These are phyloP conservation scores for Trichogramma pretiosum DNA, from an alignment of 1,140 invertebrate genomes.

Conservation along the genomic window DNA sequence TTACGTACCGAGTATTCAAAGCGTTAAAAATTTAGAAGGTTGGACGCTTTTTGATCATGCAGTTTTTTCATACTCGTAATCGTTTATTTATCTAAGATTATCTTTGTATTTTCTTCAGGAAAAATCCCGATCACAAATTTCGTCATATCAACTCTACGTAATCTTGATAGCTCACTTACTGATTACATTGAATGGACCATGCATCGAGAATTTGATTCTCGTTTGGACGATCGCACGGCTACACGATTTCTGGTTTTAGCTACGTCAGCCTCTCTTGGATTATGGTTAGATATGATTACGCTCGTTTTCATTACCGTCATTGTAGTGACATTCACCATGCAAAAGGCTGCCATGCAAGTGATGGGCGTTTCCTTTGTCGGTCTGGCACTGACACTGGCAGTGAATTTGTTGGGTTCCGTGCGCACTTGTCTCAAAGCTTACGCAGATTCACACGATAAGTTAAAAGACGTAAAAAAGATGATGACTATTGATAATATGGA, in stretches of 20 bases:
- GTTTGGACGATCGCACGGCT: conserved; percentile 52
- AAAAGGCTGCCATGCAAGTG: conserved; percentile 17
- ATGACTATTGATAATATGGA: not conserved
- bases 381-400: no score
- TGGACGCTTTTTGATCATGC: no score
- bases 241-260: conserved; percentile 65
- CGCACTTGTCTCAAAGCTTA: not conserved
- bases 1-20: conserved; percentile 71
- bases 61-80: conserved; percentile 51
- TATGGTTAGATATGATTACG: conserved; percentile 70
- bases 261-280: conserved; percentile 66
- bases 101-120: conserved; percentile 40
- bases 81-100: not conserved
- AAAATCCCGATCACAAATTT: conserved; percentile 70
- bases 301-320: conserved; percentile 57
- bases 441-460: not conserved
- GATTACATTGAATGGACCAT: conserved; percentile 73
- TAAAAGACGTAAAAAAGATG: not conserved
- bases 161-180: no score
- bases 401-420: no score
- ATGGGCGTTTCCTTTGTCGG: no score
- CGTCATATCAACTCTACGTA: conserved; percentile 66
- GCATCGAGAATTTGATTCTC: conserved; percentile 57
- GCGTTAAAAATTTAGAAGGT: conserved; percentile 73
- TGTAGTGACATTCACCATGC: conserved; percentile 61